Percentiles rank a stretch among this genome's conserved stretches.
Evolutionary conservation across 2,113 vertebrate genomes (phyloP).

Genomic region (Poeciliopsis retropinna): DNA sequence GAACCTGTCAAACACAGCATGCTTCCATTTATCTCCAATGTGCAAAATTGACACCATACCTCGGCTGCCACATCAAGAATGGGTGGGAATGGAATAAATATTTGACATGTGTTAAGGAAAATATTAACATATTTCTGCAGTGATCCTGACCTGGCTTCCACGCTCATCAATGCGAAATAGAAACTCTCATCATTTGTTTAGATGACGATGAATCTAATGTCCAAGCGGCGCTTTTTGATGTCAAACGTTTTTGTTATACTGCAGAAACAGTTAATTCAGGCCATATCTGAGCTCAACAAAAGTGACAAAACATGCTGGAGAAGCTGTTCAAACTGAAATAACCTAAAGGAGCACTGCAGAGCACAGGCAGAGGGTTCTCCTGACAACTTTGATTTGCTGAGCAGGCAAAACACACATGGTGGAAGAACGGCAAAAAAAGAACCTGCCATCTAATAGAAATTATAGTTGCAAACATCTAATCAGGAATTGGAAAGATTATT

Average conservation of each 20-base stretch:
- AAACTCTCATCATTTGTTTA: conserved; percentile 52
- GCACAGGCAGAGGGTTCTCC: conserved; percentile 4
- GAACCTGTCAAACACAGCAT: conserved; percentile 57
- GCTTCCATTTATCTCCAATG: conserved; percentile 60
- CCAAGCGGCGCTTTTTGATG: conserved; percentile 58
- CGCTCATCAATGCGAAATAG: conserved; percentile 38
- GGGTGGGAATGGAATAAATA: conserved; percentile 67
- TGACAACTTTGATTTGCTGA: too few species aligned
- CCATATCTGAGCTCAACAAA: conserved; percentile 61
- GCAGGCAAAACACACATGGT: too few species aligned
- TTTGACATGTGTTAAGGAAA: conserved; percentile 75
- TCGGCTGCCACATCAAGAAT: conserved; percentile 66
- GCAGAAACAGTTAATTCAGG: conserved; percentile 56
- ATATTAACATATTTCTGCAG: conserved; percentile 79
- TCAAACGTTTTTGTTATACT: conserved; percentile 38
- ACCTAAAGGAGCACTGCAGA: conserved; percentile 14
- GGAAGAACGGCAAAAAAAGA: too few species aligned
- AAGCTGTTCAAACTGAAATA: conserved; percentile 31
- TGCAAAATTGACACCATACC: conserved; percentile 59
- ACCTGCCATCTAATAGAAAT: too few species aligned
- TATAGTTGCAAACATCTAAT: too few species aligned
- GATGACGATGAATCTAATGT: conserved; percentile 39
- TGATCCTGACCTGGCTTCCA: conserved; percentile 61
- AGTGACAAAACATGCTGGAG: conserved; percentile 48
- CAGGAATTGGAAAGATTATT: too few species aligned